Evolutionary conservation across 2,888 invertebrate genomes (phyloP).

Genomic region (Atethmia centrago): DNA sequence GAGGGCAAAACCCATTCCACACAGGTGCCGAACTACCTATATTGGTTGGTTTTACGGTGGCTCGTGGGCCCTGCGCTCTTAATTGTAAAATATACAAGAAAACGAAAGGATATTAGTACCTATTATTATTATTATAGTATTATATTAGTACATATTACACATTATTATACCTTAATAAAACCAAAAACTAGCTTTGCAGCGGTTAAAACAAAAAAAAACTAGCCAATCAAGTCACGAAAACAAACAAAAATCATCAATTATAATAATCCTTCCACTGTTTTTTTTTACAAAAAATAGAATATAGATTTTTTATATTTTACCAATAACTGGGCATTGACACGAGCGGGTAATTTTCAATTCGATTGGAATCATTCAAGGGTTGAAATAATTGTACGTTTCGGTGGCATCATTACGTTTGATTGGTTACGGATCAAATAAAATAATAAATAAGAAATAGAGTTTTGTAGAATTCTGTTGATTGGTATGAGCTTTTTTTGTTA

Average conservation of each 20-base stretch:
- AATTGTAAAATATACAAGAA: background rate
- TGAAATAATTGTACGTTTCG: slow-evolving; percentile 61
- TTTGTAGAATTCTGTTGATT: slow-evolving; percentile 32
- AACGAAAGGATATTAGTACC: background rate
- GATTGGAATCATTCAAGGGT: slow-evolving; percentile 66
- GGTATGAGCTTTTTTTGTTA: background rate
- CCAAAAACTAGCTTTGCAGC: slow-evolving; percentile 28
- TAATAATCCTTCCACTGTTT: slow-evolving; percentile 17
- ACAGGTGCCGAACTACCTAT: no score
- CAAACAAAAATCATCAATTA: slow-evolving; percentile 58
- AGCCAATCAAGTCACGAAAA: slow-evolving; percentile 53
- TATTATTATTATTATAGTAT: no score
- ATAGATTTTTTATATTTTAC: slow-evolving; percentile 33
- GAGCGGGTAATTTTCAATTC: slow-evolving; percentile 60
- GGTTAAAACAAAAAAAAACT: slow-evolving; percentile 36
- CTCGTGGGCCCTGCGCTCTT: background rate
- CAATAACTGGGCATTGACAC: slow-evolving; percentile 58
- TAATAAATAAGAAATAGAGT: slow-evolving; percentile 38
- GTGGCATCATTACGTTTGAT: slow-evolving; percentile 59
- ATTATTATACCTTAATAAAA: background rate
- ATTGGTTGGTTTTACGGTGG: no score
- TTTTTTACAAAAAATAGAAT: slow-evolving; percentile 8
- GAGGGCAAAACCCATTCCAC: no score
- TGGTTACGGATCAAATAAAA: slow-evolving; percentile 59
- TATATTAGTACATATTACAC: background rate